These are phyloP conservation scores for Podarcis lilfordi DNA, from an alignment of 2,797 vertebrate species.

Conservation along the genomic window DNA sequence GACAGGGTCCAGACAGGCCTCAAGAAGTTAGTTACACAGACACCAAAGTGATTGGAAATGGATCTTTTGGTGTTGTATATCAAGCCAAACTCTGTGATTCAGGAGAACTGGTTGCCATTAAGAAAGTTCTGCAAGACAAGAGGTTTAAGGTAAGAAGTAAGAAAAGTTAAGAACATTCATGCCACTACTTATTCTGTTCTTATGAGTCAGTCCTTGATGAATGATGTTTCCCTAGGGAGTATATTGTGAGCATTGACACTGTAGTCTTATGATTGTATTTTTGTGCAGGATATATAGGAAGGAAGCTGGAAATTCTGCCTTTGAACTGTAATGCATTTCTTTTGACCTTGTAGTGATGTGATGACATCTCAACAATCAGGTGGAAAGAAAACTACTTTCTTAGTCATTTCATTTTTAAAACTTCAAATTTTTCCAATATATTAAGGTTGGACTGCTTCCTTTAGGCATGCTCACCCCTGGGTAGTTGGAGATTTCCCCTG, in stretches of 20 bases:
- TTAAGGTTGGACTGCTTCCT: neutral
- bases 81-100: constrained; percentile 98
- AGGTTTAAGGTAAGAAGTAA: constrained; percentile 93
- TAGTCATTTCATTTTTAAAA: neutral
- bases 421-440: neutral
- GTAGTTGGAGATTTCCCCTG: neutral
- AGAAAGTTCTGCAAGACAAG: constrained; percentile 99
- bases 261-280: neutral
- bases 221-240: constrained; percentile 19
- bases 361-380: neutral
- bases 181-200: neutral
- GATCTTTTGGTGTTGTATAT: constrained; percentile 98
- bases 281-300: neutral
- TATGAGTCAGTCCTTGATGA: neutral
- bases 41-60: constrained; percentile 98
- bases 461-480: neutral
- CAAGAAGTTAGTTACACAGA: constrained; percentile 99
- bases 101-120: constrained; percentile 97
- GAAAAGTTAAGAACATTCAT: constrained; percentile 22
- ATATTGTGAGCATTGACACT: neutral
- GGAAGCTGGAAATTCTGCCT: neutral
- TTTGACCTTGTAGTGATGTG: neutral
- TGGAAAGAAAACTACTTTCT: neutral
- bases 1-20: constrained; percentile 96
- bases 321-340: neutral